These are phyloP conservation scores for Gallinago nigripennis DNA, from an alignment of 2,797 vertebrate species.

Conservation along the genomic window DNA sequence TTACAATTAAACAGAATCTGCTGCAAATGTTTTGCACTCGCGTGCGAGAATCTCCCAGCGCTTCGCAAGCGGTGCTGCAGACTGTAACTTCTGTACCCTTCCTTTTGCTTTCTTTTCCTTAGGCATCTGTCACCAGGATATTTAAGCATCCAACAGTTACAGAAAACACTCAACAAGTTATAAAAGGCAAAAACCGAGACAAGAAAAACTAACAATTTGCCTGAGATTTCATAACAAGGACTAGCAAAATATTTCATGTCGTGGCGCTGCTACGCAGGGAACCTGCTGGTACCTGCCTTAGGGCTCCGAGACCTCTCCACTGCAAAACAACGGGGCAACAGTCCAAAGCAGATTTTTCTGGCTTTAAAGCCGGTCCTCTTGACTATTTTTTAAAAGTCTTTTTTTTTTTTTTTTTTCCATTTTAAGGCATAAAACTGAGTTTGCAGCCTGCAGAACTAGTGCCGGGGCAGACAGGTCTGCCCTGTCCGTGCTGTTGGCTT, in stretches of 20 bases:
- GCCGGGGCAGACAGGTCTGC: background rate
- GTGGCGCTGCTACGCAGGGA: background rate
- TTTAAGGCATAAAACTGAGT: background rate
- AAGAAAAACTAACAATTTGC: background rate
- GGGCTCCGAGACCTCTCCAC: background rate
- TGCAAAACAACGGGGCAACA: background rate
- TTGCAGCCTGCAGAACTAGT: background rate
- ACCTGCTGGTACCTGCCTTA: background rate
- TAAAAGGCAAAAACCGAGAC: background rate
- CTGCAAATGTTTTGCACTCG: background rate
- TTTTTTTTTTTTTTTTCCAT: background rate
- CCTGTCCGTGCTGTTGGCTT: accelerated
- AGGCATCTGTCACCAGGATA: background rate
- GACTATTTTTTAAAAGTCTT: background rate
- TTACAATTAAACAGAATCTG: conserved; percentile 12
- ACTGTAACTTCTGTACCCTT: background rate
- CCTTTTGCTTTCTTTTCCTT: background rate
- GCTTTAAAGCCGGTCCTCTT: background rate
- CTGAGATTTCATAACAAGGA: background rate
- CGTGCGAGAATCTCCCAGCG: accelerated
- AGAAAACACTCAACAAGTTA: background rate
- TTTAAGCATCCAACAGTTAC: background rate
- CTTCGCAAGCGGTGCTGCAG: background rate
- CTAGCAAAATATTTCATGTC: background rate
- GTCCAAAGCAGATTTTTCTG: background rate